phyloP scores from a whole-genome alignment of 2,113 vertebrate genomes.

The Tauraco erythrolophus region DNA sequence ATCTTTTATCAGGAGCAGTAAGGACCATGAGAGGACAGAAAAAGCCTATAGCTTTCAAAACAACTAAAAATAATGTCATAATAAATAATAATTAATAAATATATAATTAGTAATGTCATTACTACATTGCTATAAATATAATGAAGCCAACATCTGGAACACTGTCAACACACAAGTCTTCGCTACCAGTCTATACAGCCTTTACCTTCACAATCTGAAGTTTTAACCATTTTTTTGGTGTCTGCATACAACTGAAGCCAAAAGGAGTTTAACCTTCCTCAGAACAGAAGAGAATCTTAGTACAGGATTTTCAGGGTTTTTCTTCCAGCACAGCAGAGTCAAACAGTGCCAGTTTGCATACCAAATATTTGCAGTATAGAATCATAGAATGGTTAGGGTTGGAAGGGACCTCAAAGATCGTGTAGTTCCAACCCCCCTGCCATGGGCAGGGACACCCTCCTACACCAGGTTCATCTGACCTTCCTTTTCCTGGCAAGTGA shows the following conservation, averaged over 20 bases:
- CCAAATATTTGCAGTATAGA: not conserved
- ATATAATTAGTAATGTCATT: not conserved
- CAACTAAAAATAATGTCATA: not conserved
- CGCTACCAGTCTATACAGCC: not conserved
- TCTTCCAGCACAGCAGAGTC: not conserved
- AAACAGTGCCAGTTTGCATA: not conserved
- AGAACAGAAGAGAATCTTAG: not conserved
- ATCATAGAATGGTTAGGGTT: no score
- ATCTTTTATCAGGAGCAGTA: not conserved
- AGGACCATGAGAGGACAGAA: not conserved
- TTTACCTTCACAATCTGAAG: not conserved
- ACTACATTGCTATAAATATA: not conserved
- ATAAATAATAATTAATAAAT: no score
- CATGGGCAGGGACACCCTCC: no score
- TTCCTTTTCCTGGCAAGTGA: not conserved
- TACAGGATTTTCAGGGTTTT: not conserved
- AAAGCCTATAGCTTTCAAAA: not conserved
- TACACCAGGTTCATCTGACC: no score
- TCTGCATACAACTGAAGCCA: not conserved
- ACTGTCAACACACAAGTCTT: not conserved
- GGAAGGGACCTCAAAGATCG: no score
- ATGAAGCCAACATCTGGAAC: not conserved
- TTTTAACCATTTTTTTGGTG: not conserved
- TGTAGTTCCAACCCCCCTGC: no score
- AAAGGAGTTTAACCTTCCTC: not conserved